phyloP scores from a whole-genome alignment of 1,140 invertebrate species.

The Cylas formicarius region DNA sequence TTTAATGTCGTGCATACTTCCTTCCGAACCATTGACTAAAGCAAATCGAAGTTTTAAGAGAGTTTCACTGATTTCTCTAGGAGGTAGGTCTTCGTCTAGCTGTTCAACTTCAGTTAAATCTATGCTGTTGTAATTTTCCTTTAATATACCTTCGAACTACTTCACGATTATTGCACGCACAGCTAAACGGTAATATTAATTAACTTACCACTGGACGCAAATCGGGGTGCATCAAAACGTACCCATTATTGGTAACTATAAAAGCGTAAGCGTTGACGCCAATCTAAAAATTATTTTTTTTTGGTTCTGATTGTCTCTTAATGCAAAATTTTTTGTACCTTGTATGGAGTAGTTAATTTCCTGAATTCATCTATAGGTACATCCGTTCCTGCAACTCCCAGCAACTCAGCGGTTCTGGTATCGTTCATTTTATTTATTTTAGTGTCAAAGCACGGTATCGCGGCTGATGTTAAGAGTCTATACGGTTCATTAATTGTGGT shows the following conservation, averaged over 20 bases:
- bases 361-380: constrained; percentile 86
- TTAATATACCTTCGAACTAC: constrained; percentile 66
- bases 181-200: too few species aligned
- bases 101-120: constrained; percentile 94
- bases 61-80: constrained; percentile 41
- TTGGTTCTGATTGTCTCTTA: too few species aligned
- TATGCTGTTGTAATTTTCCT: constrained; percentile 92
- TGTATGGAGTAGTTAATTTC: constrained; percentile 76
- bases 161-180: too few species aligned
- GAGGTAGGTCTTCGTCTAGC: constrained; percentile 51
- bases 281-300: constrained; percentile 68
- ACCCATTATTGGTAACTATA: constrained; percentile 94
- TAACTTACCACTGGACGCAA: constrained; percentile 62
- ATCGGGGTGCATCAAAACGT: constrained; percentile 75
- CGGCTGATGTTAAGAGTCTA: constrained; percentile 72
- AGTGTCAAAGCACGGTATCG: constrained; percentile 77
- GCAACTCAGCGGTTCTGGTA: constrained; percentile 60
- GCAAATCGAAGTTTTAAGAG: constrained; percentile 55
- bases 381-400: constrained; percentile 91
- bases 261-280: constrained; percentile 95
- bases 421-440: constrained; percentile 52
- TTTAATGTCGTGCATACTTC: constrained; percentile 56
- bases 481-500: constrained; percentile 46
- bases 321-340: constrained; percentile 42
- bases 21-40: constrained; percentile 65